A percentile compares a stretch with the other conserved stretches of the same genome.
Evolutionary conservation across 2,888 invertebrate species (phyloP).

Genomic region (Uloborus plumipes): DNA sequence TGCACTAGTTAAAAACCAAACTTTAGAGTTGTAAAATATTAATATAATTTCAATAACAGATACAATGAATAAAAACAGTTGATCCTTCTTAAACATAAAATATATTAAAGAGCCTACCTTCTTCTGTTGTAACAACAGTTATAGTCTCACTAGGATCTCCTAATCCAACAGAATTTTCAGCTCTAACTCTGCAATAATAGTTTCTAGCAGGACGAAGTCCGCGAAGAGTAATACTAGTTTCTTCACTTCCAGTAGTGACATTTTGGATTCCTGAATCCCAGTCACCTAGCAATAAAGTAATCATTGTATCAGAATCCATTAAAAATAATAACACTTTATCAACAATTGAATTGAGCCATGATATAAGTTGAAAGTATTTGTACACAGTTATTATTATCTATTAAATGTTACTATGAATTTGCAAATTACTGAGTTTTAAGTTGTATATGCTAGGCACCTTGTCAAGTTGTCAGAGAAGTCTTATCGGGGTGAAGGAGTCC

Average conservation of each 20-base stretch:
- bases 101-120: conserved; percentile 67
- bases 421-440: no score
- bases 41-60: no score
- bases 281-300: conserved; percentile 19
- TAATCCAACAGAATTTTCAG: conserved; percentile 70
- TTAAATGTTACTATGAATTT: neutral
- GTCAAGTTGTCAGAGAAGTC: no score
- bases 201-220: conserved; percentile 72
- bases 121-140: conserved; percentile 69
- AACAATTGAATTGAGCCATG: neutral
- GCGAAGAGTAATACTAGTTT: conserved; percentile 70
- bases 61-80: no score
- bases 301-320: no score
- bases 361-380: neutral
- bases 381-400: neutral
- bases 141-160: conserved; percentile 69
- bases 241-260: conserved; percentile 70
- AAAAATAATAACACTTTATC: neutral
- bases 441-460: no score
- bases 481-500: no score
- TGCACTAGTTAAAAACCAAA: no score
- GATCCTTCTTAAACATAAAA: neutral
- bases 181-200: conserved; percentile 70
- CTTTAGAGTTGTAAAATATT: no score
- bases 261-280: conserved; percentile 68